A percentile compares a stretch with the other conserved stretches of the same genome.
Evolutionary conservation across 2,113 vertebrate species (phyloP).

Genomic region (Meles meles): DNA sequence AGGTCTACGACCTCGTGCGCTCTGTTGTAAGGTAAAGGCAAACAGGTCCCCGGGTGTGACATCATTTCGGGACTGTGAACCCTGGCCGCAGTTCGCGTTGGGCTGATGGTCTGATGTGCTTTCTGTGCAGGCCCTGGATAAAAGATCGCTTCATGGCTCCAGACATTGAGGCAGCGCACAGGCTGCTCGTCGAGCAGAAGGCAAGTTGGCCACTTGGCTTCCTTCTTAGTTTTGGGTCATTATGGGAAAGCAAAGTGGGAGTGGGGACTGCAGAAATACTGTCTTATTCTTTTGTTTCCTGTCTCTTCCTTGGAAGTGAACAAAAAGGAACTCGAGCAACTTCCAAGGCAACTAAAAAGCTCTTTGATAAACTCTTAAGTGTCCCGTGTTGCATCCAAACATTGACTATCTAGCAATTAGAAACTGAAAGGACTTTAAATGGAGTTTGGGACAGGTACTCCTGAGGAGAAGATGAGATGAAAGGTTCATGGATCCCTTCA

Average conservation of each 20-base stretch:
- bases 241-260: not conserved
- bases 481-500: not conserved
- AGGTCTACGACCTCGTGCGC: constrained; percentile 98
- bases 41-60: constrained; percentile 45
- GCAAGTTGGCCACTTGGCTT: constrained; percentile 72
- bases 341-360: not conserved
- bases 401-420: not conserved
- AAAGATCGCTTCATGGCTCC: constrained; percentile 99
- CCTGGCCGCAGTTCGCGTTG: constrained; percentile 56
- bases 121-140: constrained; percentile 91
- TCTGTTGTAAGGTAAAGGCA: constrained; percentile 93
- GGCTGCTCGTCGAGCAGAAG: constrained; percentile 93
- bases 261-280: not conserved
- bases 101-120: constrained; percentile 52
- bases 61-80: not conserved
- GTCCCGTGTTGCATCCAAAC: not conserved
- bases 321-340: not conserved
- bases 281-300: not conserved
- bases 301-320: not conserved
- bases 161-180: constrained; percentile 93
- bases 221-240: not conserved
- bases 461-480: not conserved
- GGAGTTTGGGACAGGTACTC: not conserved
- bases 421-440: not conserved
- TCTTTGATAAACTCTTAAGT: not conserved